Base-by-base conservation (phyloP, 2,888 invertebrate genomes). In the Phasia obesa region DNA sequence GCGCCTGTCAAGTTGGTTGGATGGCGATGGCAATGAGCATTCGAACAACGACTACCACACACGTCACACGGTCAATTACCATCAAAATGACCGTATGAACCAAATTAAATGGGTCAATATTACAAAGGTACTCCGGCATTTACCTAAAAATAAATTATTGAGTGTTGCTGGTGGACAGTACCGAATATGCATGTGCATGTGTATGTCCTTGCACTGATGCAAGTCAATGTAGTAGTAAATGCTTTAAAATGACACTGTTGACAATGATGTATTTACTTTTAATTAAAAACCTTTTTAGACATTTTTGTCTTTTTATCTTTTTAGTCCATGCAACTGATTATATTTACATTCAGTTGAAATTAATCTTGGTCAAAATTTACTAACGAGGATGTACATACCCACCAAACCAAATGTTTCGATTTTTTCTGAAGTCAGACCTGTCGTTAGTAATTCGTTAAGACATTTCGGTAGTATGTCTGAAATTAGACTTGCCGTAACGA, bases 91-190 rank as follows among this genome's bases (percentile, higher is more conserved):
- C 23, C 44, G 27, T 31, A 31, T 19, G 21, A 79, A 59, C 31
- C 35, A 51, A 59, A 59, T 73, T 67, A 73, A 79, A 60, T 73
- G 73, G 73, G 79, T 73, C 79, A 79, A 67, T 71, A 57, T 53
- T 51, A 42, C 49, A 71, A 7, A 23, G 17, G 15, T 55, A 69
- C 25, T 44, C 59, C 44, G 17, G n/a, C 42, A 55, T 25, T 19
- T 9, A 51, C 11, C 38, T 44, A n/a, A 42, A 42, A 42, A 42
- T 15, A 42, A 42, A n/a, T 3, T 4, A 7, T n/a, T 42, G 5
- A 11, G 11, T 15, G 57, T 67, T 59, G 47, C 2, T 17, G 35
- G 44, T 59, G 38, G 51, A 23, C 38, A 62, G 42, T 53, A 23
- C 27, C 53, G 25, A 11, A 42, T 11, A 42, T 35, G 11, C 5